Percentiles rank a stretch among this genome's conserved stretches.
These are phyloP conservation scores for Anas platyrhynchos DNA, from an alignment of 2,113 vertebrate genomes.

Conservation along the genomic window DNA sequence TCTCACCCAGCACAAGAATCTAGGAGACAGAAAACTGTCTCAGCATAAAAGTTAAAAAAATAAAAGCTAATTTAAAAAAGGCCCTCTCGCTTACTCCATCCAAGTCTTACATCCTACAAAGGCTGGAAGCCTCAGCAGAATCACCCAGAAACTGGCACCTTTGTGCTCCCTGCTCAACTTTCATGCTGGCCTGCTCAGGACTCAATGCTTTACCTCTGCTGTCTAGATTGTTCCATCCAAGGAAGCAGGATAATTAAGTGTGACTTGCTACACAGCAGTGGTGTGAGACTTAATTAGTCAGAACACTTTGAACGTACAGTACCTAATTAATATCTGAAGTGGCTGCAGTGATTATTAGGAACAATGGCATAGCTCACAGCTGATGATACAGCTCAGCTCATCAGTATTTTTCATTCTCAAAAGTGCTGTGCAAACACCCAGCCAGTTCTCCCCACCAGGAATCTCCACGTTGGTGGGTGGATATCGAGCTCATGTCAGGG, in stretches of 20 bases:
- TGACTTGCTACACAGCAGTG: neutral
- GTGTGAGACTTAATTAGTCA: neutral
- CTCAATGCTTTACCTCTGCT: neutral
- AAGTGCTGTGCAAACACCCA: neutral
- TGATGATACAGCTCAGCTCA: neutral
- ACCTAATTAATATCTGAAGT: neutral
- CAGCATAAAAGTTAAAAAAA: neutral
- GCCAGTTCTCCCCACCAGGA: neutral
- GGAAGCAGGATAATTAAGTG: neutral
- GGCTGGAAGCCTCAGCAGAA: neutral
- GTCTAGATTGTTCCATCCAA: neutral
- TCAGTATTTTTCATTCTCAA: neutral
- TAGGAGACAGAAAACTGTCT: neutral
- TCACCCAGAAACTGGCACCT: neutral
- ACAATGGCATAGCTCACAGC: neutral
- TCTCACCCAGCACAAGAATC: neutral
- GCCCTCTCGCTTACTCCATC: neutral
- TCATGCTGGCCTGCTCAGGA: neutral
- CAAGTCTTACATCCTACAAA: neutral
- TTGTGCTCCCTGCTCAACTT: neutral
- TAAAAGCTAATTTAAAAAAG: neutral
- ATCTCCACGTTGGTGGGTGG: neutral
- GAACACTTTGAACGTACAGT: neutral
- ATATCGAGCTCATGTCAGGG: neutral
- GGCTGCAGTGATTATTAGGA: neutral